Percentiles rank a stretch among this genome's conserved stretches.
These are phyloP conservation scores for Motacilla tschutschensis DNA, from an alignment of 2,113 vertebrate genomes.

Conservation along the genomic window DNA sequence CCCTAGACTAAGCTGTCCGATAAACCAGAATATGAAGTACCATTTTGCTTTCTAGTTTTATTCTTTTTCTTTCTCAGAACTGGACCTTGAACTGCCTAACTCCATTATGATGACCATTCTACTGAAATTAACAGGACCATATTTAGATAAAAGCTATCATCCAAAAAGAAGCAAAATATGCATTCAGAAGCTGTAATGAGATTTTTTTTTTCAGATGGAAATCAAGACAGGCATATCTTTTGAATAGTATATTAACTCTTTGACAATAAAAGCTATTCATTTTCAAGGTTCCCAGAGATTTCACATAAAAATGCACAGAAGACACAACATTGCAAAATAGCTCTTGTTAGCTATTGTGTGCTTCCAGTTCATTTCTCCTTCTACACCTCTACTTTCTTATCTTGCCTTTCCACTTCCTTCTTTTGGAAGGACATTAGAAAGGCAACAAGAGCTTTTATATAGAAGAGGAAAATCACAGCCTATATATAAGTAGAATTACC, in stretches of 20 bases:
- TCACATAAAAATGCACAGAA: slow-evolving; percentile 5
- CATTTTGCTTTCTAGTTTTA: not conserved
- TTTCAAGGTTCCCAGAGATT: not conserved
- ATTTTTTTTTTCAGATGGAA: not conserved
- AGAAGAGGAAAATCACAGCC: not conserved
- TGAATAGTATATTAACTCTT: not conserved
- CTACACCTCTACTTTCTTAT: not conserved
- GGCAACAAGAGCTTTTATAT: not conserved
- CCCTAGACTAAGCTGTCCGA: not conserved
- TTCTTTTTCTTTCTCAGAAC: not conserved
- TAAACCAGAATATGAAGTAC: not conserved
- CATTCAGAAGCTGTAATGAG: not conserved
- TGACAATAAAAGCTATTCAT: not conserved
- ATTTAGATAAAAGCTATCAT: not conserved
- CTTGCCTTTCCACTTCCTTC: not conserved
- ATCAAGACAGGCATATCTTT: not conserved
- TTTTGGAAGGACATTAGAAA: slow-evolving; percentile 12
- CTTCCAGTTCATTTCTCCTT: slow-evolving; percentile 3
- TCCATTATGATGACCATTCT: not conserved
- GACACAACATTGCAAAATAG: not conserved
- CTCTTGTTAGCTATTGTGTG: not conserved
- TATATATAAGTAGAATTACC: not conserved
- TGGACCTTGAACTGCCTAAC: not conserved
- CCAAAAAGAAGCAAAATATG: not conserved
- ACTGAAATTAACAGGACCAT: not conserved